Conservation (phyloP, 2,113 vertebrate species). For the Petrocephalus zakoni region DNA sequence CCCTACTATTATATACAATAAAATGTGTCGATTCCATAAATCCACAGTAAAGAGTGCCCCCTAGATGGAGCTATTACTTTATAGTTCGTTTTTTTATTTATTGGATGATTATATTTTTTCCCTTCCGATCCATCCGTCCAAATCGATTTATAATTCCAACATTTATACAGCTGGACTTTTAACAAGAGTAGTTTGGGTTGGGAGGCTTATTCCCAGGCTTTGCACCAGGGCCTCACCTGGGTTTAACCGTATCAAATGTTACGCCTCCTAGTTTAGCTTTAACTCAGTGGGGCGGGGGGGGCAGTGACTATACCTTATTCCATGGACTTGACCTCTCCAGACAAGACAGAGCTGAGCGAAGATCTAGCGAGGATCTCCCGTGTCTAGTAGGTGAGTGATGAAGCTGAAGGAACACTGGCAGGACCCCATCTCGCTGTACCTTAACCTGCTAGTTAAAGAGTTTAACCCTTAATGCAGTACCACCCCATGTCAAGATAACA, state of each 20-base stretch:
- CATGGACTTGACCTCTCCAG: neutral
- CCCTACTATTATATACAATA: neutral
- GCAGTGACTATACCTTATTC: neutral
- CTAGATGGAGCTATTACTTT: neutral
- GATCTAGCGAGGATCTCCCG: neutral
- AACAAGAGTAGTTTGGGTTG: too few species aligned
- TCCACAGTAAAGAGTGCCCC: neutral
- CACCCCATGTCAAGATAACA: neutral
- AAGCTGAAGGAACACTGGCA: neutral
- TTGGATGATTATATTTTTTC: too few species aligned
- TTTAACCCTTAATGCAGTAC: neutral
- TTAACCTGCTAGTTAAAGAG: neutral
- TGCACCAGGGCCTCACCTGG: neutral
- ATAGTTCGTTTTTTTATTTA: neutral
- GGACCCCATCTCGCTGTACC: neutral
- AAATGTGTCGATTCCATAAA: neutral
- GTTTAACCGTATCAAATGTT: neutral
- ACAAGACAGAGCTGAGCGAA: neutral
- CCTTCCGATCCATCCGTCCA: neutral
- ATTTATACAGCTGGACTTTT: neutral
- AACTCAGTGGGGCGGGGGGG: neutral
- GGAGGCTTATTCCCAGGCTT: too few species aligned
- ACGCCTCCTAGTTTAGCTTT: neutral
- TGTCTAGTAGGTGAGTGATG: neutral
- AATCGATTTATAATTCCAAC: neutral